Percentiles rank a stretch among this genome's conserved stretches.
Evolutionary conservation across 2,888 invertebrate species (phyloP).

Genomic region (Drosophila pegasa): DNA sequence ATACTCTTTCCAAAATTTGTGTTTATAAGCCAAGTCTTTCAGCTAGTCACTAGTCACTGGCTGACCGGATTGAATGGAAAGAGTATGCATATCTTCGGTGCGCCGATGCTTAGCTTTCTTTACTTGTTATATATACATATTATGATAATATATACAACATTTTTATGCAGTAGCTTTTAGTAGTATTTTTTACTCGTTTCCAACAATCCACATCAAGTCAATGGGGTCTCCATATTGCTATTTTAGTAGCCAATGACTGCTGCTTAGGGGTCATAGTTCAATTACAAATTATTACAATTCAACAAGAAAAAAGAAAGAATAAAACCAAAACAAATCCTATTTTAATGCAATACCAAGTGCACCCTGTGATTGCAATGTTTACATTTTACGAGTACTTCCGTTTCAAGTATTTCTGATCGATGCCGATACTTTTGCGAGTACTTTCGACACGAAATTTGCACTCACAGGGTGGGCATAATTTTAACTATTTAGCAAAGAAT

Average conservation of each 20-base stretch:
- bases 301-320: background rate
- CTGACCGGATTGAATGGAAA: conserved; percentile 38
- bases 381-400: conserved; percentile 3
- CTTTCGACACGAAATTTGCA: conserved; percentile 11
- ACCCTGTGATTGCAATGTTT: conserved; percentile 8
- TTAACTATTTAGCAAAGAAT: conserved; percentile 10
- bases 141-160: conserved; percentile 29
- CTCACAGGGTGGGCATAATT: conserved; percentile 12
- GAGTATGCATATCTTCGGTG: conserved; percentile 44
- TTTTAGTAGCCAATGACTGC: conserved; percentile 38
- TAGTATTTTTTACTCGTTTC: conserved; percentile 38
- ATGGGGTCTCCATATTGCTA: conserved; percentile 19
- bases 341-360: conserved; percentile 17
- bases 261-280: conserved; percentile 66
- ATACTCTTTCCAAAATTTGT: conserved; percentile 49
- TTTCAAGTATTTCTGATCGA: background rate
- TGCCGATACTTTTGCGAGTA: background rate
- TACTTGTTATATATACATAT: conserved; percentile 54
- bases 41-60: conserved; percentile 39
- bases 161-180: conserved; percentile 33
- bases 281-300: conserved; percentile 29
- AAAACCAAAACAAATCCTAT: background rate
- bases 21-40: background rate
- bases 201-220: conserved; percentile 3
- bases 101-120: conserved; percentile 55